A percentile compares a stretch with the other conserved stretches of the same genome.
Conservation (phyloP, 2,797 vertebrate species). For the Amniataba percoides region DNA sequence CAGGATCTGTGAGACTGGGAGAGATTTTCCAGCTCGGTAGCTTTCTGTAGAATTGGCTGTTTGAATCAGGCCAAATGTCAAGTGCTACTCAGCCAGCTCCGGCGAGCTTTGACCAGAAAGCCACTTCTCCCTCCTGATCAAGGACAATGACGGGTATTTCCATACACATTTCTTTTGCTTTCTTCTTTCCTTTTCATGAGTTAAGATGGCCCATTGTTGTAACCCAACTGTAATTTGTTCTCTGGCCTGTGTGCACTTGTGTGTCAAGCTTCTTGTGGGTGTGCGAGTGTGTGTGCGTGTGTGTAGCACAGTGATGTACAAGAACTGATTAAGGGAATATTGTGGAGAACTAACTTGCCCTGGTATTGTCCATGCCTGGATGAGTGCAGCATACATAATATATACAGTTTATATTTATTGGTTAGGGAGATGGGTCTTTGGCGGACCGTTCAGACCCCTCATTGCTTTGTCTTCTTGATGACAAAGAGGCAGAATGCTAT, state of each 20-base stretch:
- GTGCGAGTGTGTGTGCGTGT: constrained; percentile 60
- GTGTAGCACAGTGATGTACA: constrained; percentile 78
- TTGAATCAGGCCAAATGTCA: constrained; percentile 87
- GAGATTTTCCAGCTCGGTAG: constrained; percentile 79
- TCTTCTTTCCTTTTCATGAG: constrained; percentile 61
- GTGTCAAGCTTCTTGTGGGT: constrained; percentile 78
- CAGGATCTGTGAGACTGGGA: constrained; percentile 59
- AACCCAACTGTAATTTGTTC: constrained; percentile 81
- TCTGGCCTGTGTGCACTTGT: constrained; percentile 79
- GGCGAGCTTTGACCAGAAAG: constrained; percentile 75
- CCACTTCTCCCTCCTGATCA: constrained; percentile 74
- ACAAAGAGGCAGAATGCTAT: constrained; percentile 75
- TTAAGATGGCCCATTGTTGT: constrained; percentile 78
- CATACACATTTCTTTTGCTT: constrained; percentile 72
- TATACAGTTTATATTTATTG: constrained; percentile 88
- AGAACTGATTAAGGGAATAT: constrained; percentile 82
- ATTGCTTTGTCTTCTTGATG: constrained; percentile 72
- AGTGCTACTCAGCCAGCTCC: constrained; percentile 82
- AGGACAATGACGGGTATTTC: constrained; percentile 80
- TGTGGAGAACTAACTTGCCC: constrained; percentile 77
- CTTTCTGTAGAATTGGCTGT: constrained; percentile 81
- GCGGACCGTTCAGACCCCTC: constrained; percentile 57
- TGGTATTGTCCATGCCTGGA: constrained; percentile 78
- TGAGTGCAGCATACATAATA: constrained; percentile 84
- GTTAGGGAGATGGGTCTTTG: constrained; percentile 70